phyloP scores from a whole-genome alignment of 1,140 invertebrate genomes.

The Dreissena rostriformis region DNA sequence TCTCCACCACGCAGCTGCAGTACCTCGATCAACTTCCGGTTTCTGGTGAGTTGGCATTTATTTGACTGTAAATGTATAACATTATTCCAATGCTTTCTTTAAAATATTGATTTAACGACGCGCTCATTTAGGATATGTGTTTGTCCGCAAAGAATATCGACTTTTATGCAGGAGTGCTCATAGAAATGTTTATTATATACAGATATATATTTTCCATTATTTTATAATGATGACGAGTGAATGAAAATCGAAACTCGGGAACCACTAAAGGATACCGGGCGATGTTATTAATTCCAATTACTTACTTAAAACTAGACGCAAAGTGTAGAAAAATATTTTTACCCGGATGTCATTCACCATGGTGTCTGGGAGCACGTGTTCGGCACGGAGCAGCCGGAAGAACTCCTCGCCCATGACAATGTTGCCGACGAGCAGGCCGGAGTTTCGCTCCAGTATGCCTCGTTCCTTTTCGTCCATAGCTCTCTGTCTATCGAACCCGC shows the following conservation, averaged over 20 bases:
- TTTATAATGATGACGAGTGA: no score
- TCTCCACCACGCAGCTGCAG: conserved; percentile 46
- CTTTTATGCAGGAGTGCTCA: no score
- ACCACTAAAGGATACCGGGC: no score
- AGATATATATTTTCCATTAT: no score
- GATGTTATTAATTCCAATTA: no score
- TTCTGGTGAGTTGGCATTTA: conserved; percentile 33
- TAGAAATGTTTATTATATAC: no score
- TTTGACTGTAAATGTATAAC: not conserved
- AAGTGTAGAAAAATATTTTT: not conserved
- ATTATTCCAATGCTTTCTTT: no score
- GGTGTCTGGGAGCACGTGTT: conserved; percentile 51
- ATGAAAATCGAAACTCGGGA: no score
- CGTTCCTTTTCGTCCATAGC: conserved; percentile 41
- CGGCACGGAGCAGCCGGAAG: conserved; percentile 29
- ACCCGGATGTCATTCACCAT: conserved; percentile 49
- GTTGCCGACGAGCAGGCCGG: conserved; percentile 29
- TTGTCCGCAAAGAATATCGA: no score
- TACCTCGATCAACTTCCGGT: conserved; percentile 35
- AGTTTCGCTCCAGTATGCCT: conserved; percentile 38
- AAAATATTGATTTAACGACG: no score
- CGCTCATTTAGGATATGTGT: no score
- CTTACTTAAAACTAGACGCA: no score
- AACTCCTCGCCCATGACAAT: conserved; percentile 44
- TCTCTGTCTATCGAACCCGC: not conserved